These are phyloP conservation scores for Eriosoma lanigerum DNA, from an alignment of 1,140 invertebrate species.

Conservation along the genomic window DNA sequence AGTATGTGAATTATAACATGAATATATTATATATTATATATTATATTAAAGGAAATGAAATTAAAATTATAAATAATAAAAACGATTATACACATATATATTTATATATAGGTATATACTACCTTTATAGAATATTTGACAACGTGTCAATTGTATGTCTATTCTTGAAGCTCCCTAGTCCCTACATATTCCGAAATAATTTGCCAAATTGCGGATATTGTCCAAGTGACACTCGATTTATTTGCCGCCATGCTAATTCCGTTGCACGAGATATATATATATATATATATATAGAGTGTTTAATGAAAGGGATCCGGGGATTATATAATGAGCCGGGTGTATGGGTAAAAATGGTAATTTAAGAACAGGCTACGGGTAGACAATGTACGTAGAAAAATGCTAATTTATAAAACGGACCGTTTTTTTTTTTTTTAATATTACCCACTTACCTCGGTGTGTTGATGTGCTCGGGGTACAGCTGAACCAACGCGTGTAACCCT, in stretches of 20 bases:
- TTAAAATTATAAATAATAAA: not conserved
- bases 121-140: not conserved
- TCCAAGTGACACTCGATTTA: slow-evolving; percentile 36
- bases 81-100: not conserved
- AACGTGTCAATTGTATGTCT: not conserved
- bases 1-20: too few species aligned
- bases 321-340: slow-evolving; percentile 50
- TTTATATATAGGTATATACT: not conserved
- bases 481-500: slow-evolving; percentile 42
- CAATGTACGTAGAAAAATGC: slow-evolving; percentile 46
- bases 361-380: slow-evolving; percentile 39
- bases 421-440: slow-evolving; percentile 38
- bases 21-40: not conserved
- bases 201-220: not conserved
- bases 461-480: slow-evolving; percentile 43
- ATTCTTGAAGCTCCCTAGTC: not conserved
- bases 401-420: slow-evolving; percentile 47
- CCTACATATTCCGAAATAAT: slow-evolving; percentile 1
- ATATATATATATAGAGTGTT: not conserved
- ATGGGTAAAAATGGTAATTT: slow-evolving; percentile 48
- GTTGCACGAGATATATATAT: not conserved
- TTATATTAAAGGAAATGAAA: not conserved
- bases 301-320: slow-evolving; percentile 48
- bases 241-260: slow-evolving; percentile 19
- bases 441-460: slow-evolving; percentile 29